Percentiles rank a stretch among this genome's conserved stretches.
phyloP scores from a whole-genome alignment of 2,888 invertebrate genomes.

The Sminthurides aquaticus region DNA sequence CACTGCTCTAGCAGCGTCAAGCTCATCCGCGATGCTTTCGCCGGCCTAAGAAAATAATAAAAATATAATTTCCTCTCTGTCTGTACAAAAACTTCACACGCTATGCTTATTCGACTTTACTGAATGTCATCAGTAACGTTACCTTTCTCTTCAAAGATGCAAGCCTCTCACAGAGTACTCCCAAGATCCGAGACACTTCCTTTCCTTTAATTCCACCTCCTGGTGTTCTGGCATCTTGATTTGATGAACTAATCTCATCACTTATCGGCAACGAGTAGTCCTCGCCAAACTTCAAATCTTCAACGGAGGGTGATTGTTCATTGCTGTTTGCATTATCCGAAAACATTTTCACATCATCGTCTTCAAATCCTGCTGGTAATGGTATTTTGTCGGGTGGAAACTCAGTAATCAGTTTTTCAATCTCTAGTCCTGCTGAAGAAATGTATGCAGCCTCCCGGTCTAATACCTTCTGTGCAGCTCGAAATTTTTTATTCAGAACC shows the following conservation, averaged over 20 bases:
- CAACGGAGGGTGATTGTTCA: background rate
- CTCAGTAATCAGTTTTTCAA: conserved; percentile 66
- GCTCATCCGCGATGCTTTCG: conserved; percentile 84
- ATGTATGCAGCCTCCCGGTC: conserved; percentile 89
- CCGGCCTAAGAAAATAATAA: conserved; percentile 56
- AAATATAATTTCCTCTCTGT: background rate
- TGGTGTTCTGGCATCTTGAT: background rate
- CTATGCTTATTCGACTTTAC: background rate
- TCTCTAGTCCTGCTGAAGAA: conserved; percentile 65
- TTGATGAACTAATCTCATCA: background rate
- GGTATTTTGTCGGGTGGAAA: conserved; percentile 27
- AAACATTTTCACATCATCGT: background rate
- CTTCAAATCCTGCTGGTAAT: background rate
- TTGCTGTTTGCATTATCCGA: background rate
- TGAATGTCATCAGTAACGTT: too few species aligned
- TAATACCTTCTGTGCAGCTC: conserved; percentile 85
- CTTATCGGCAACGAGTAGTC: background rate
- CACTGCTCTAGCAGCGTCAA: conserved; percentile 82
- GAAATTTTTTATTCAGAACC: conserved; percentile 92
- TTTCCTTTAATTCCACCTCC: conserved; percentile 50
- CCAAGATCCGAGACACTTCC: conserved; percentile 71
- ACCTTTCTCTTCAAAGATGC: conserved; percentile 82
- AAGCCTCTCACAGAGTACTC: conserved; percentile 80
- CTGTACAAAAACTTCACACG: background rate
- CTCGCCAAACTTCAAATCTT: background rate